These are phyloP conservation scores for Theropithecus gelada DNA, from an alignment of 2,113 vertebrate genomes.

Conservation along the genomic window DNA sequence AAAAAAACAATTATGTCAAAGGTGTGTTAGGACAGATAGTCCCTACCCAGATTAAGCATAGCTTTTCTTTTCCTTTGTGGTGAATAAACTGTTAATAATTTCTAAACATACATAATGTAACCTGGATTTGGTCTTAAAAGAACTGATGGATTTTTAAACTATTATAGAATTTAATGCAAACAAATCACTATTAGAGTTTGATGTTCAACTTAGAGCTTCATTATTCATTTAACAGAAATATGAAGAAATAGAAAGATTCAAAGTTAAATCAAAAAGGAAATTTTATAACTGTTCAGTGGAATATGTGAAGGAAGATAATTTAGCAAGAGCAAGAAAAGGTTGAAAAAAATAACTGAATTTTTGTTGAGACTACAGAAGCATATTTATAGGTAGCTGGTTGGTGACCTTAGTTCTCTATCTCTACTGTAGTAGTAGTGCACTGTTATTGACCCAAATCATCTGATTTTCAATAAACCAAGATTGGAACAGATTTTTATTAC, in stretches of 20 bases:
- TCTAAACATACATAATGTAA: not conserved
- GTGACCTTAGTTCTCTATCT: not conserved
- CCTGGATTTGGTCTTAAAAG: not conserved
- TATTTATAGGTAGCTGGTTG: not conserved
- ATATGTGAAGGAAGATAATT: constrained; percentile 23
- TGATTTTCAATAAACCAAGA: not conserved
- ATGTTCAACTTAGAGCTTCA: not conserved
- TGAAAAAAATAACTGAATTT: not conserved
- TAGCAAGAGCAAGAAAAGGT: not conserved
- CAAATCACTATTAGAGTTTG: not conserved
- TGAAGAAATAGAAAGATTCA: constrained; percentile 14
- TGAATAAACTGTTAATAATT: constrained; percentile 42
- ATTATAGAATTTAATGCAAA: constrained; percentile 34
- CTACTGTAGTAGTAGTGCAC: not conserved
- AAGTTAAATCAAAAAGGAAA: constrained; percentile 24
- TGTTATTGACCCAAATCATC: not conserved
- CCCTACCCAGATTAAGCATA: not conserved
- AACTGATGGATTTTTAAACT: not conserved
- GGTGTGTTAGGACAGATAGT: not conserved
- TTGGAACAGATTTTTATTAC: not conserved
- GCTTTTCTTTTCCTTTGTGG: not conserved
- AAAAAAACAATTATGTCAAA: constrained; percentile 8
- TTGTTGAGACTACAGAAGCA: not conserved
- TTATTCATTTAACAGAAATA: constrained; percentile 10
- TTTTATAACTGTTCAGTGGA: not conserved